Conservation (phyloP, 2,888 invertebrate species). For the Sabatieria punctata region DNA sequence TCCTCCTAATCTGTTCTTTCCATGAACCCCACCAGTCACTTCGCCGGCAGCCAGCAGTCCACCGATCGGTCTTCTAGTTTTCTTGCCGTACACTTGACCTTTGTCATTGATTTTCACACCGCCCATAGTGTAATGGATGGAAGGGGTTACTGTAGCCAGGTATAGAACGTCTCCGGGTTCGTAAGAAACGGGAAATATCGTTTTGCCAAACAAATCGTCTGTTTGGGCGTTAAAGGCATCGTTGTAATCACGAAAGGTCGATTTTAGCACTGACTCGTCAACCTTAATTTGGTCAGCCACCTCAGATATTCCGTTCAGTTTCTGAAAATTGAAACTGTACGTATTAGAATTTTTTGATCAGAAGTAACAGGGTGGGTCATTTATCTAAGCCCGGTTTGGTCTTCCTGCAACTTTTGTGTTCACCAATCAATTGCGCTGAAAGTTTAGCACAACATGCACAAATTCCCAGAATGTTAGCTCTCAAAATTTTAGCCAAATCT, state of each 20-base stretch:
- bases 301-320: too few relatives aligned
- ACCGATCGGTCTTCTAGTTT: slow-evolving; percentile 16
- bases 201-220: slow-evolving; percentile 8
- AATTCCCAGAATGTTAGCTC: too few relatives aligned
- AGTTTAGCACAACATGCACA: too few relatives aligned
- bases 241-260: slow-evolving; percentile 20
- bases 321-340: too few relatives aligned
- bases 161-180: slow-evolving; percentile 16
- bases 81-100: slow-evolving; percentile 4
- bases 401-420: too few relatives aligned
- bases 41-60: slow-evolving; percentile 29
- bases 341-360: too few relatives aligned
- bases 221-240: not conserved
- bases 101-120: slow-evolving; percentile 24
- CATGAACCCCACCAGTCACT: slow-evolving; percentile 30
- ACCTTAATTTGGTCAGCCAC: too few relatives aligned
- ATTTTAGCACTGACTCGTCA: too few relatives aligned
- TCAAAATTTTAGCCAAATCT: too few relatives aligned
- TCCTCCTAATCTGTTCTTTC: slow-evolving; percentile 26
- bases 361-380: too few relatives aligned
- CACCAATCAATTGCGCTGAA: too few relatives aligned
- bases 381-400: too few relatives aligned
- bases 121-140: slow-evolving; percentile 31
- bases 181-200: slow-evolving; percentile 12
- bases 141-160: slow-evolving; percentile 13